Evolutionary conservation across 2,113 vertebrate species (phyloP).

Genomic region (Cavia aperea): DNA sequence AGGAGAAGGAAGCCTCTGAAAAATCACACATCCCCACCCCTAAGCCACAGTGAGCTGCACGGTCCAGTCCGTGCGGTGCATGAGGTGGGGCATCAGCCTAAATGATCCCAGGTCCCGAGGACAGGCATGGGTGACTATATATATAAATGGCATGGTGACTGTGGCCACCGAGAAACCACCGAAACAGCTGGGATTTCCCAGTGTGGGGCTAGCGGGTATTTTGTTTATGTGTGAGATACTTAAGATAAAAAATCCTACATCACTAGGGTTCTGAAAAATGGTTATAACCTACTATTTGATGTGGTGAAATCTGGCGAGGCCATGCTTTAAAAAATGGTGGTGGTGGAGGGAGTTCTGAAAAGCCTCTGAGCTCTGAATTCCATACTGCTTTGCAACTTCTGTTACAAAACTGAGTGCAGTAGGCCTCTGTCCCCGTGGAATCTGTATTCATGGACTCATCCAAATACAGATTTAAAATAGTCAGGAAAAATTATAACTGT

Average conservation of each 20-base stretch:
- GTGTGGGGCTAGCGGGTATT: neutral
- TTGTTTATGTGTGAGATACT: neutral
- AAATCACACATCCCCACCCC: neutral
- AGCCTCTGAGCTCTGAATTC: neutral
- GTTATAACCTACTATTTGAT: neutral
- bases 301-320: neutral
- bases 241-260: neutral
- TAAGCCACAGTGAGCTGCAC: neutral
- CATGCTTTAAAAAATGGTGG: neutral
- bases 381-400: neutral
- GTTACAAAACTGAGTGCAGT: neutral
- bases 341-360: neutral
- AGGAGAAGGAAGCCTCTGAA: neutral
- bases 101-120: neutral
- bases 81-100: neutral
- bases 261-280: neutral
- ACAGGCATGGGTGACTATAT: neutral
- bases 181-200: neutral
- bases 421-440: rapidly evolving
- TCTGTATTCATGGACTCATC: neutral
- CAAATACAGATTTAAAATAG: neutral
- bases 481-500: neutral
- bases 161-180: neutral
- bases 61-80: neutral
- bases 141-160: neutral